Conservation (phyloP, 2,113 vertebrate genomes). For the Megatriorchis doriae region DNA sequence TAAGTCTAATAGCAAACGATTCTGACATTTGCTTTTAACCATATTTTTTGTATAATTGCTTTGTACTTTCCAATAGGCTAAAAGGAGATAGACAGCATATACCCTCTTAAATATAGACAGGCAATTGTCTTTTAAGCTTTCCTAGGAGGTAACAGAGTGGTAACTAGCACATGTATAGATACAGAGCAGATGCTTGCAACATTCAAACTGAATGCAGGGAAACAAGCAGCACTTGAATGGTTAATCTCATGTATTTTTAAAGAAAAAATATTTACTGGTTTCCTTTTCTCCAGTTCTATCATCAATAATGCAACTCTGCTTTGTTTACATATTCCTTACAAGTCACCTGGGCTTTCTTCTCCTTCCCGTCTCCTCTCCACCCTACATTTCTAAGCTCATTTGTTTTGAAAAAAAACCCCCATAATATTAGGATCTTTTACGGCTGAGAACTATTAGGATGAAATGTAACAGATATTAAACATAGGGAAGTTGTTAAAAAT, state of each 20-base stretch:
- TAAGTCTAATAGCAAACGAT: conserved; percentile 16
- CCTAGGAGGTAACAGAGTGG: conserved; percentile 20
- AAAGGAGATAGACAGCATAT: neutral
- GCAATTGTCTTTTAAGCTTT: conserved; percentile 8
- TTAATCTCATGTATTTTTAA: conserved; percentile 46
- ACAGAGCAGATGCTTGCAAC: neutral
- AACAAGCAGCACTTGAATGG: neutral
- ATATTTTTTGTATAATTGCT: neutral
- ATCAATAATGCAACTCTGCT: conserved; percentile 57
- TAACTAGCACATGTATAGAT: neutral
- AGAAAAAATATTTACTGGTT: conserved; percentile 29
- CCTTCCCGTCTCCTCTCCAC: neutral
- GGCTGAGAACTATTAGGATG: conserved; percentile 58
- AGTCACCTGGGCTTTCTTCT: conserved; percentile 37
- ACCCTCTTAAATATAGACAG: neutral
- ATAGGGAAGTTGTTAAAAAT: conserved; percentile 70
- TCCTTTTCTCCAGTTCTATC: conserved; percentile 28
- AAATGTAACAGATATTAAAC: conserved; percentile 67
- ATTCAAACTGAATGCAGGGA: neutral
- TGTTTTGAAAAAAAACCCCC: neutral
- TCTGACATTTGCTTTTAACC: conserved; percentile 23
- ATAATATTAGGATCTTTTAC: conserved; percentile 35
- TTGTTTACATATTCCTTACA: conserved; percentile 65
- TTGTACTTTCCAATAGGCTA: conserved; percentile 20
- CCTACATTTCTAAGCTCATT: conserved; percentile 32